phyloP scores from a whole-genome alignment of 2,888 invertebrate genomes.

The Myopa testacea region DNA sequence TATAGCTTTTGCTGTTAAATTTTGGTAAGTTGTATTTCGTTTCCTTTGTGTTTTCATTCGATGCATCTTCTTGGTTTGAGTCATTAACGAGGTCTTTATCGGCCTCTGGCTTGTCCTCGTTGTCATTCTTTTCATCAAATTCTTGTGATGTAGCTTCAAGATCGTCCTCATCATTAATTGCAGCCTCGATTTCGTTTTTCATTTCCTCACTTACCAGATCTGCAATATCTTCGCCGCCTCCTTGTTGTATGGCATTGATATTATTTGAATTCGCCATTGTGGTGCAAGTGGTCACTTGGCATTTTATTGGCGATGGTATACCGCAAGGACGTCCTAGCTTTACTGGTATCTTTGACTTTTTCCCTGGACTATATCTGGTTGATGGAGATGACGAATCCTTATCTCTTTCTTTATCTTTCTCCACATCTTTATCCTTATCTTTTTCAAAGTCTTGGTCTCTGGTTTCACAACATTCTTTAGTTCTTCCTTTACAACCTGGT shows the following conservation, averaged over 20 bases:
- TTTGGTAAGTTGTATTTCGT: conserved; percentile 51
- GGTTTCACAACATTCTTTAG: conserved; percentile 55
- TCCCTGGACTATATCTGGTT: conserved; percentile 64
- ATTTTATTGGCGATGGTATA: conserved; percentile 70
- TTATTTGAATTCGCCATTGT: conserved; percentile 47
- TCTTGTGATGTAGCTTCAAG: conserved; percentile 45
- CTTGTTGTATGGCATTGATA: conserved; percentile 62
- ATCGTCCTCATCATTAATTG: conserved; percentile 62
- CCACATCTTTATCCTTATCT: conserved; percentile 46
- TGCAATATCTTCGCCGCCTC: conserved; percentile 68
- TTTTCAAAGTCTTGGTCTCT: conserved; percentile 57
- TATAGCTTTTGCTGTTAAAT: conserved; percentile 52
- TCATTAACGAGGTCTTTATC: conserved; percentile 50
- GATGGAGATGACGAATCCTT: conserved; percentile 48
- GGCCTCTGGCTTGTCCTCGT: conserved; percentile 56
- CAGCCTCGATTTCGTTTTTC: conserved; percentile 64
- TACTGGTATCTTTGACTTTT: conserved; percentile 68
- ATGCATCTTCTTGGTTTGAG: conserved; percentile 39
- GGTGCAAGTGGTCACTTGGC: conserved; percentile 40
- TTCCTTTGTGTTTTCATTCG: conserved; percentile 37
- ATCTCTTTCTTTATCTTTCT: conserved; percentile 48
- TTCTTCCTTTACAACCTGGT: conserved; percentile 49
- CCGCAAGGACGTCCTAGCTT: conserved; percentile 59
- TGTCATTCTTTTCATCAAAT: conserved; percentile 49
- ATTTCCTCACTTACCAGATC: conserved; percentile 63